Evolutionary conservation across 2,888 invertebrate species (phyloP), one percentile per base, ranked within the genome.

Genomic region (Mylabris sibirica): DNA sequence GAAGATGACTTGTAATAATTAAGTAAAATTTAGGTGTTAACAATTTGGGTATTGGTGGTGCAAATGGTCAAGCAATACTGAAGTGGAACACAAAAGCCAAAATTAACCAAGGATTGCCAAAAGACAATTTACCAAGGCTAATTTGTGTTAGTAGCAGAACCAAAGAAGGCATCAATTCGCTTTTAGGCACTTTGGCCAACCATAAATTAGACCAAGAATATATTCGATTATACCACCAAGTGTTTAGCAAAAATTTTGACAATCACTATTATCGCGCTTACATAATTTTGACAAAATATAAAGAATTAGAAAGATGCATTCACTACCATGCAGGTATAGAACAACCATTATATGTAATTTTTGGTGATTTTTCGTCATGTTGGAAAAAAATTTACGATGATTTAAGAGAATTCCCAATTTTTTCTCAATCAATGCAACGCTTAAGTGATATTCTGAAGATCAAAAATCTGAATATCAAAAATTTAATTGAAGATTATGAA

Each of bases 331-430:
- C n/a, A 44, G 44, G 20, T 14, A 8, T n/a, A 3, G 53, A 67
- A 38, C 61, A 44, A n/a, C 66, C 66, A 0, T 57, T 79, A 2
- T 70, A 66, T 68, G 17, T 93, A 85, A 91, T 96, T 57, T 97
- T 95, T 86, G 94, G 96, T 64, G 96, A 96, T 38, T 94, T 97
- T 94, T 95, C 95, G n/a, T n/a, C n/a, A n/a, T n/a, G n/a, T 80
- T 96, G 96, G 95, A 85, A 90, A 12, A 92, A 92, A 72, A 95
- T 97, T 94, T 96, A 92, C 4, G 85, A 88, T 8, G 88, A 91
- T 49, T 88, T 96, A 60, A 90, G 96, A 90, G 85, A 87, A 74
- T 87, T 96, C 34, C 92, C 93, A 0, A 84, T 89, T 3, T 96
- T 96, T 82, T 88, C 89, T 44, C 87, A 90, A 60, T 90, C 94